phyloP scores from a whole-genome alignment of 2,113 vertebrate genomes.

The Hymenochirus boettgeri region DNA sequence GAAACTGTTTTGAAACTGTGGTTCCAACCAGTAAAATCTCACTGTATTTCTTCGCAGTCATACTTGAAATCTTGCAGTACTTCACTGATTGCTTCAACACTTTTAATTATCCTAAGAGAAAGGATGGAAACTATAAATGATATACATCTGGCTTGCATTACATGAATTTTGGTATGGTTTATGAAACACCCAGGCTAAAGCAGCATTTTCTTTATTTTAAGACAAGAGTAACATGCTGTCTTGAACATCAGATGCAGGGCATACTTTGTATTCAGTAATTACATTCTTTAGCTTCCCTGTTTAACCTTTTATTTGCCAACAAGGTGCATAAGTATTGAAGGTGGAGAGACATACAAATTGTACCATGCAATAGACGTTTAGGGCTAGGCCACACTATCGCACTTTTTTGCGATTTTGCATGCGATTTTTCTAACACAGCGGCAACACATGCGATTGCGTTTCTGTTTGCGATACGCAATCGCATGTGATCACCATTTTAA shows the following conservation, averaged over 20 bases:
- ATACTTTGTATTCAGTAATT: no score
- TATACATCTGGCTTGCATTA: constrained; percentile 71
- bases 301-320: no score
- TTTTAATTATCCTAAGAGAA: constrained; percentile 90
- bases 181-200: constrained; percentile 60
- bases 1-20: constrained; percentile 32
- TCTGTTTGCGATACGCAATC: no score
- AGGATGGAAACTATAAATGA: constrained; percentile 77
- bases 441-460: no score
- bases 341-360: no score
- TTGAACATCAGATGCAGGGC: background rate
- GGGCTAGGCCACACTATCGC: no score
- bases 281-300: no score
- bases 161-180: constrained; percentile 53
- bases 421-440: no score
- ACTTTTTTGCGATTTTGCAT: no score
- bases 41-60: constrained; percentile 86
- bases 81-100: constrained; percentile 85
- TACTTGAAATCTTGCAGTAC: constrained; percentile 96
- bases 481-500: no score
- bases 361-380: no score
- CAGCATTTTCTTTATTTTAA: constrained; percentile 34
- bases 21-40: constrained; percentile 59
- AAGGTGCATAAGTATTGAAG: no score
- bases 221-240: constrained; percentile 12